Conservation (phyloP, 2,888 invertebrate species). For the Galerucella nymphaeae region DNA sequence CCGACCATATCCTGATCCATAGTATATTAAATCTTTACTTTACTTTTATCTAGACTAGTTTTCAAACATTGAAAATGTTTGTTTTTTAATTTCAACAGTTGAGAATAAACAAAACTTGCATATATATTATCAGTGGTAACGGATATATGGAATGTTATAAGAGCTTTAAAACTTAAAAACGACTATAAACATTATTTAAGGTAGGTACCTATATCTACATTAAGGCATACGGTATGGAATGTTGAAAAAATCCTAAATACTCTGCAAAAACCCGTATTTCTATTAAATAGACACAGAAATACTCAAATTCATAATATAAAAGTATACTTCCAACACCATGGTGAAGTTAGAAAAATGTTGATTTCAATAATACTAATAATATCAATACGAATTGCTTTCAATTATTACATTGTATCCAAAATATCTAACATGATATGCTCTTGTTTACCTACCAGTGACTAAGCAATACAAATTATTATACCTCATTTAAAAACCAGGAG, state of each 20-base stretch:
- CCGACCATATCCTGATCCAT: too few relatives aligned
- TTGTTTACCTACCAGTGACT: neutral
- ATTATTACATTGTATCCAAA: neutral
- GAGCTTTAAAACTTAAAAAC: neutral
- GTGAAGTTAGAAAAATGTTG: neutral
- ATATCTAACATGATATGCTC: neutral
- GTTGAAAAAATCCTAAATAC: slow-evolving; percentile 1
- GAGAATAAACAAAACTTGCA: too few relatives aligned
- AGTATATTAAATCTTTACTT: too few relatives aligned
- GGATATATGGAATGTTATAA: neutral
- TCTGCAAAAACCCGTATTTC: slow-evolving; percentile 1
- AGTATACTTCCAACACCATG: neutral
- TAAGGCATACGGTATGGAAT: slow-evolving; percentile 1
- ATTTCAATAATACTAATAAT: neutral
- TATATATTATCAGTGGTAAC: neutral
- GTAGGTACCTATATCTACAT: neutral
- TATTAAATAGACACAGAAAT: neutral
- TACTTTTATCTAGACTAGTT: too few relatives aligned
- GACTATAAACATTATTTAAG: neutral
- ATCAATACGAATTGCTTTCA: too few relatives aligned
- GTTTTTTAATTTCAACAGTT: too few relatives aligned
- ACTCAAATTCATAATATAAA: neutral
- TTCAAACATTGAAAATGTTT: too few relatives aligned
- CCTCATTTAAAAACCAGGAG: too few relatives aligned
- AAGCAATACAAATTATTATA: neutral